Conservation (phyloP, 1,140 invertebrate species). For the Trichoplusia ni region DNA sequence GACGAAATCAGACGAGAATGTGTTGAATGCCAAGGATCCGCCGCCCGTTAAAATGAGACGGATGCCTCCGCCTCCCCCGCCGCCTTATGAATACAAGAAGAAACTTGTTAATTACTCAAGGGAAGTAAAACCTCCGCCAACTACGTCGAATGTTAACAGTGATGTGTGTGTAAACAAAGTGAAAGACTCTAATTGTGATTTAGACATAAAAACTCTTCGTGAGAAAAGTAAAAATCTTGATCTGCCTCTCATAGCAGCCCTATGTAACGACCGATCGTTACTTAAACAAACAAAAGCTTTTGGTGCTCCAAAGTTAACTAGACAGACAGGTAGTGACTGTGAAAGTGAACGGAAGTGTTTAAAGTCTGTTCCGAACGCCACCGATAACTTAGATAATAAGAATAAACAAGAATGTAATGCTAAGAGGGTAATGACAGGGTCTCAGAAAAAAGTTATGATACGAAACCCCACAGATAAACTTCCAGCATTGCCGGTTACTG, state of each 20-base stretch:
- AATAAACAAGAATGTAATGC: slow-evolving; percentile 66
- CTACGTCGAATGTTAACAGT: slow-evolving; percentile 47
- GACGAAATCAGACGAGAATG: slow-evolving; percentile 89
- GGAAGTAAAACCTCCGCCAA: slow-evolving; percentile 53
- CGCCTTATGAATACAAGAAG: slow-evolving; percentile 84
- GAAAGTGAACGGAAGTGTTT: slow-evolving; percentile 72
- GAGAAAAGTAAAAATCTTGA: slow-evolving; percentile 94
- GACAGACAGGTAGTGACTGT: slow-evolving; percentile 70
- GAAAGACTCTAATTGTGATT: slow-evolving; percentile 76
- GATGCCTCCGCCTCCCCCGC: slow-evolving; percentile 88
- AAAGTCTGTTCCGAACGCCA: slow-evolving; percentile 68
- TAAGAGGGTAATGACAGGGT: slow-evolving; percentile 54
- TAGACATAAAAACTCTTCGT: slow-evolving; percentile 90
- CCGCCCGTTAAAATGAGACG: slow-evolving; percentile 83
- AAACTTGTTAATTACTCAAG: slow-evolving; percentile 65
- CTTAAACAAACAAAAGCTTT: slow-evolving; percentile 93
- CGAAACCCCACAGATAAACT: slow-evolving; percentile 75
- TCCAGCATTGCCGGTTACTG: slow-evolving; percentile 68
- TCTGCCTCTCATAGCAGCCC: slow-evolving; percentile 92
- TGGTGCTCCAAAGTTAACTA: slow-evolving; percentile 86
- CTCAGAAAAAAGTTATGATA: slow-evolving; percentile 70
- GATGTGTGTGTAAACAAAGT: slow-evolving; percentile 54
- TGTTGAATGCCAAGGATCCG: slow-evolving; percentile 85
- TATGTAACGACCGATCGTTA: slow-evolving; percentile 93
- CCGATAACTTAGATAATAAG: slow-evolving; percentile 73